phyloP scores from a whole-genome alignment of 2,113 vertebrate species.

The Eurypyga helias region DNA sequence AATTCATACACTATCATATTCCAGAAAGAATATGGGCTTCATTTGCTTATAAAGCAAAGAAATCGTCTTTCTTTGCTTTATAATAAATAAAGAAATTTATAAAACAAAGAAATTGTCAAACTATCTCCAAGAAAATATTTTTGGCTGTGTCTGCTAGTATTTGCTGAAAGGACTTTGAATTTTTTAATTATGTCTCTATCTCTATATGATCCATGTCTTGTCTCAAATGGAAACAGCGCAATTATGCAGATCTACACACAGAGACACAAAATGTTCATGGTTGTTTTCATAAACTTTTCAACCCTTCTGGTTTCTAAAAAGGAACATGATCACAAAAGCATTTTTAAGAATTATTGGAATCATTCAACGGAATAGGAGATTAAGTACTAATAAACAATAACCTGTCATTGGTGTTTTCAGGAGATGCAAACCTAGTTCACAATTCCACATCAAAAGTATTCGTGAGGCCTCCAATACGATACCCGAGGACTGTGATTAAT shows the following conservation, averaged over 20 bases:
- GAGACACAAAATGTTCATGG: neutral
- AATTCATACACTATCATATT: neutral
- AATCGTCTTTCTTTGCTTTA: too few relatives aligned
- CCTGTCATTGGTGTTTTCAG: slow-evolving; percentile 7
- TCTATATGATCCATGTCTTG: accelerated
- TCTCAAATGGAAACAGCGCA: neutral
- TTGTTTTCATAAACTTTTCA: slow-evolving; percentile 39
- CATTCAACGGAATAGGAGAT: neutral
- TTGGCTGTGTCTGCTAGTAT: neutral
- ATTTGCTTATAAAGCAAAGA: neutral
- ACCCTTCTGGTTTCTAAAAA: neutral
- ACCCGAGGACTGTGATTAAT: slow-evolving; percentile 66
- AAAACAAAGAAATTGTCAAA: neutral
- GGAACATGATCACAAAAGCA: neutral
- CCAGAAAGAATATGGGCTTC: neutral
- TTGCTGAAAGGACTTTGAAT: neutral
- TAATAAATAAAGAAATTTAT: too few relatives aligned
- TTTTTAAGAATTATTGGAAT: slow-evolving; percentile 38
- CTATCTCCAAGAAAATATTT: neutral
- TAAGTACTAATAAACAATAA: slow-evolving; percentile 66
- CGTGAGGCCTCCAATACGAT: slow-evolving; percentile 56
- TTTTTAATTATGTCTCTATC: neutral
- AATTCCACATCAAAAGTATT: neutral
- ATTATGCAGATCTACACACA: neutral
- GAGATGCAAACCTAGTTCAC: slow-evolving; percentile 8